These are phyloP conservation scores for Palythoa heliodiscus DNA, from an alignment of 92 coral and sea anemone genomes.

Conservation along the genomic window DNA sequence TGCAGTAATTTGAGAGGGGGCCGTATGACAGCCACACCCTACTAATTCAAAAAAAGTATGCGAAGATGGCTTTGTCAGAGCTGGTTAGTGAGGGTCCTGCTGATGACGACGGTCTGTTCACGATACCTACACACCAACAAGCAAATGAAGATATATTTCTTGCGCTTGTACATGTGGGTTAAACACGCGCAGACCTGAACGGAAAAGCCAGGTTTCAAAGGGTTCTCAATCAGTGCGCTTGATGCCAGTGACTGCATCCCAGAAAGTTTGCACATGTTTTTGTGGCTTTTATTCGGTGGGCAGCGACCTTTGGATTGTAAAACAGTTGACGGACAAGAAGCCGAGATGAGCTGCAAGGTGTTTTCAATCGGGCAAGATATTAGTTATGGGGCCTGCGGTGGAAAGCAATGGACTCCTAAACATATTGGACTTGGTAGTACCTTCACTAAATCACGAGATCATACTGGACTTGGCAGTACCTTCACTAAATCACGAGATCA, in stretches of 20 bases:
- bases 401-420: constrained; percentile 69
- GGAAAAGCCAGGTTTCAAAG: constrained; percentile 9
- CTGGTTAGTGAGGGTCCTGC: constrained; percentile 20
- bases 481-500: too few relatives aligned
- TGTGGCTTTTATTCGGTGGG: not conserved
- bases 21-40: constrained; percentile 57
- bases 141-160: constrained; percentile 27
- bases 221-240: not conserved
- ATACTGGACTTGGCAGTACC: too few relatives aligned
- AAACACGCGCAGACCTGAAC: constrained; percentile 16
- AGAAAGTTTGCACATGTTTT: constrained; percentile 35
- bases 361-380: constrained; percentile 53
- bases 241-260: constrained; percentile 26
- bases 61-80: constrained; percentile 34
- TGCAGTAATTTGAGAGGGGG: constrained; percentile 50
- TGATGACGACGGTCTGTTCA: constrained; percentile 34
- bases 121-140: constrained; percentile 40
- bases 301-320: constrained; percentile 44
- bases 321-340: constrained; percentile 43
- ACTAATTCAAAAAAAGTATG: constrained; percentile 56
- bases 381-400: constrained; percentile 53
- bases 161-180: constrained; percentile 25
- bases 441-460: constrained; percentile 69
- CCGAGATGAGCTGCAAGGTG: constrained; percentile 53
- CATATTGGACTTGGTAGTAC: constrained; percentile 65